A percentile compares a stretch with the other conserved stretches of the same genome.
phyloP scores from a whole-genome alignment of 2,113 vertebrate species.

The Sapayoa aenigma region DNA sequence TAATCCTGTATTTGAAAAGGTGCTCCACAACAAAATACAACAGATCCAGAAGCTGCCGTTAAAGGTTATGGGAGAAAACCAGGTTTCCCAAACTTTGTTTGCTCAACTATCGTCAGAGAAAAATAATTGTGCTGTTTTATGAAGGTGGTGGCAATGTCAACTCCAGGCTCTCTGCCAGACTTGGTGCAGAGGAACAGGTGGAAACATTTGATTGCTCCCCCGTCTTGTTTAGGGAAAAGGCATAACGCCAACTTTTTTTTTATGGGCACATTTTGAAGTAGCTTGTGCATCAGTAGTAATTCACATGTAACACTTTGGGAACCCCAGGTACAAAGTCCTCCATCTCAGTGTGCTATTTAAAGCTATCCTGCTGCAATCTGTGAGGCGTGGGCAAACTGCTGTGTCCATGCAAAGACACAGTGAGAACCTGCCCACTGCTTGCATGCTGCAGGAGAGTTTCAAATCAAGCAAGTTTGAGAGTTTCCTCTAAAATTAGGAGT shows the following conservation, averaged over 20 bases:
- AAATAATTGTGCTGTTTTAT: background rate
- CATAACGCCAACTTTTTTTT: background rate
- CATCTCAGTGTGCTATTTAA: background rate
- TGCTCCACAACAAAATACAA: background rate
- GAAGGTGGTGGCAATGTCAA: conserved; percentile 2
- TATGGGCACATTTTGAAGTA: background rate
- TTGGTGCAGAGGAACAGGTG: conserved; percentile 10
- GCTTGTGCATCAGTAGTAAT: background rate
- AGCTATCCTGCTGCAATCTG: background rate
- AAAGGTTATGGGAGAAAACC: background rate
- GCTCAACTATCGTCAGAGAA: background rate
- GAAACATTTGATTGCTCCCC: background rate
- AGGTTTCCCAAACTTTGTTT: conserved; percentile 10
- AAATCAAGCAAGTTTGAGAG: background rate
- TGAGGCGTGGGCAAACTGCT: fast-evolving
- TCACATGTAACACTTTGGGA: background rate
- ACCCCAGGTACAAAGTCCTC: background rate
- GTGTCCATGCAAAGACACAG: background rate
- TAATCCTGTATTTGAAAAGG: background rate
- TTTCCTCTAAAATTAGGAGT: background rate
- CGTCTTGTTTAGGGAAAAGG: background rate
- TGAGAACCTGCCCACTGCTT: background rate
- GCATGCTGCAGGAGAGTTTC: background rate
- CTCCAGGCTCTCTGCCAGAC: background rate
- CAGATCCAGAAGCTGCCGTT: background rate